Conservation (phyloP, 2,888 invertebrate genomes). For the Drosophila formosana region DNA sequence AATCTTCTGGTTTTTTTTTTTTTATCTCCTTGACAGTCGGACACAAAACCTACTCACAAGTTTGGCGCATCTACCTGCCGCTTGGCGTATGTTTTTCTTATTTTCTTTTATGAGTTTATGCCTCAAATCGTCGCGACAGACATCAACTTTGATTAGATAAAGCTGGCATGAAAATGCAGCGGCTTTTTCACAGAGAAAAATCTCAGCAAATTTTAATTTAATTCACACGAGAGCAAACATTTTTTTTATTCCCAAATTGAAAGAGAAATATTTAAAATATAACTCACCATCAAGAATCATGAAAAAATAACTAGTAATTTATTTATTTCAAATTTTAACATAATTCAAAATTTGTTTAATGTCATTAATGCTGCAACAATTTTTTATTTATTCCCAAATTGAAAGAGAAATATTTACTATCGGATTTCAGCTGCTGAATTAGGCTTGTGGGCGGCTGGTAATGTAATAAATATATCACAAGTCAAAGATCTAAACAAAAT, state of each 20-base stretch:
- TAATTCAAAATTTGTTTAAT: no score
- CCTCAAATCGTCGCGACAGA: conserved; percentile 13
- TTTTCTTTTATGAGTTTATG: conserved; percentile 12
- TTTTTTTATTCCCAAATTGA: no score
- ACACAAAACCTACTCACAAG: conserved; percentile 43
- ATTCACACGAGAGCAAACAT: background rate
- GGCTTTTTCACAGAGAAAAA: background rate
- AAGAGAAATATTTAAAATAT: no score
- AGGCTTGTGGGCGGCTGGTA: background rate
- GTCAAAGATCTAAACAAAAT: conserved; percentile 9
- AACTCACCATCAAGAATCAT: no score
- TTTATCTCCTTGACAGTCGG: conserved; percentile 10
- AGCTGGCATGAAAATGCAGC: background rate
- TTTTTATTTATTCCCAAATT: background rate
- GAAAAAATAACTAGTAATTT: no score
- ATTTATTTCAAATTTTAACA: no score
- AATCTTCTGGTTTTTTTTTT: conserved; percentile 46
- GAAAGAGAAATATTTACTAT: background rate
- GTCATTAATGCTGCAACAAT: no score
- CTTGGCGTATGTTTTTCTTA: conserved; percentile 17
- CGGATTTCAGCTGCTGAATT: background rate
- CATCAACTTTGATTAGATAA: conserved; percentile 6
- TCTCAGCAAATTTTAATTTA: no score
- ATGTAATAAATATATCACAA: conserved; percentile 12
- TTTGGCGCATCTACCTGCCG: conserved; percentile 50